A percentile compares a stretch with the other conserved stretches of the same genome.
These are phyloP conservation scores for Steinernema scapterisci DNA, from an alignment of 2,888 invertebrate genomes.

Conservation along the genomic window DNA sequence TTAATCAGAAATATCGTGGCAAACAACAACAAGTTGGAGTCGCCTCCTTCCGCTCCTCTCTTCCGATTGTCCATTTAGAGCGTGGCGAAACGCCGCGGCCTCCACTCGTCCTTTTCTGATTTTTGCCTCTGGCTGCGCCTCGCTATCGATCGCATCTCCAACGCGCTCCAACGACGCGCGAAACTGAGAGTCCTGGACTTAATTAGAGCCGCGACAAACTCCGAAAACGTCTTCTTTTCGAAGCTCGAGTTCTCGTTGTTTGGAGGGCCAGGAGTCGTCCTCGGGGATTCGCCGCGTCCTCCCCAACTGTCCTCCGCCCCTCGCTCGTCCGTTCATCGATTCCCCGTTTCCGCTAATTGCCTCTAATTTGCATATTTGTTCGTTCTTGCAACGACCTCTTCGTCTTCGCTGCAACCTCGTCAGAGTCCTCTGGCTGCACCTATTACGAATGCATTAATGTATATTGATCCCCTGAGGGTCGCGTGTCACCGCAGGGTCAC, in stretches of 20 bases:
- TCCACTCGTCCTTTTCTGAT: slow-evolving; percentile 7
- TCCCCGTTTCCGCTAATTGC: slow-evolving; percentile 14
- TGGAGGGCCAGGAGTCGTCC: too few species aligned
- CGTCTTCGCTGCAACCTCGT: background rate
- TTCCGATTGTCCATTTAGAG: slow-evolving; percentile 5
- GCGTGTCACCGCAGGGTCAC: background rate
- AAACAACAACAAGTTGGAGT: slow-evolving; percentile 4
- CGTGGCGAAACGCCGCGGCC: background rate
- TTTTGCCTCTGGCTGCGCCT: background rate
- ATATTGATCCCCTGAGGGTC: slow-evolving; percentile 10
- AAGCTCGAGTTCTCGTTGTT: too few species aligned
- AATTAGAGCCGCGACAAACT: slow-evolving; percentile 21
- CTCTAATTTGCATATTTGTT: slow-evolving; percentile 24
- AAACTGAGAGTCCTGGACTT: slow-evolving; percentile 21
- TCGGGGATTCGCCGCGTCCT: too few species aligned
- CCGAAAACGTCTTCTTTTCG: slow-evolving; percentile 2
- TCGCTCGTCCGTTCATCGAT: background rate
- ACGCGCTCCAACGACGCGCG: slow-evolving; percentile 2
- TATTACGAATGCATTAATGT: slow-evolving; percentile 8
- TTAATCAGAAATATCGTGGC: background rate
- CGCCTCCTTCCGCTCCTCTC: background rate
- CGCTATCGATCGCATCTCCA: slow-evolving; percentile 14
- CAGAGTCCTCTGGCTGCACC: slow-evolving; percentile 3
- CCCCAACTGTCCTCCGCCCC: background rate
- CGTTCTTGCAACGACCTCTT: background rate